phyloP scores from a whole-genome alignment of 1,140 invertebrate species.

The Brachionus angularis region DNA sequence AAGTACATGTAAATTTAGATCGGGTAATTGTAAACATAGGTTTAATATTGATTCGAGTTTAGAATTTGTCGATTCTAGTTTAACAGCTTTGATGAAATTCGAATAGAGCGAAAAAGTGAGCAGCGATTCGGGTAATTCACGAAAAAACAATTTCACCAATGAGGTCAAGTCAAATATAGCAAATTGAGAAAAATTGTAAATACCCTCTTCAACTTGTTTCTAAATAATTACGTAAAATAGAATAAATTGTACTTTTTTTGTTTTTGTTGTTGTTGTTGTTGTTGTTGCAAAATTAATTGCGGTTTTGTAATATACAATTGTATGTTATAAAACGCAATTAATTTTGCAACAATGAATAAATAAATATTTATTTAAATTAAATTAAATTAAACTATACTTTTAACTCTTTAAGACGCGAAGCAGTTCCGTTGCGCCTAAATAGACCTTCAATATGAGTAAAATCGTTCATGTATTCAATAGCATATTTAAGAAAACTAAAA shows the following conservation, averaged over 20 bases:
- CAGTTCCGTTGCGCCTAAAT: constrained; percentile 31
- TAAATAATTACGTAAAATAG: constrained; percentile 2
- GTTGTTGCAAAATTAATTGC: too few species aligned
- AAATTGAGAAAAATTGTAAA: constrained; percentile 41
- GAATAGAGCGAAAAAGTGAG: constrained; percentile 34
- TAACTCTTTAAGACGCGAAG: constrained; percentile 40
- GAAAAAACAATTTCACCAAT: constrained; percentile 33
- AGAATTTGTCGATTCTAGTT: constrained; percentile 22
- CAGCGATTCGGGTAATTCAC: constrained; percentile 32
- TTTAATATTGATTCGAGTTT: constrained; percentile 35
- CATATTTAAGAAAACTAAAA: constrained; percentile 30
- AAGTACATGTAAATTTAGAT: constrained; percentile 24
- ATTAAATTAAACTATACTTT: neutral
- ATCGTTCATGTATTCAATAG: constrained; percentile 21
- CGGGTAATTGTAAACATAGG: constrained; percentile 33
- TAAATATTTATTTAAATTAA: neutral
- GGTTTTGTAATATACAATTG: too few species aligned
- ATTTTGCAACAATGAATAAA: too few species aligned
- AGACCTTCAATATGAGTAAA: constrained; percentile 19
- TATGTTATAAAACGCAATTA: too few species aligned
- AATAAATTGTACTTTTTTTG: neutral
- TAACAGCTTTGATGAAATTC: constrained; percentile 40
- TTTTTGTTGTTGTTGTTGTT: neutral
- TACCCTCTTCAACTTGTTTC: constrained; percentile 35
- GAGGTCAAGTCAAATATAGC: constrained; percentile 37